Percentiles rank a stretch among this genome's conserved stretches.
phyloP scores from a whole-genome alignment of 1,140 invertebrate genomes.

The Pachypsylla venusta region DNA sequence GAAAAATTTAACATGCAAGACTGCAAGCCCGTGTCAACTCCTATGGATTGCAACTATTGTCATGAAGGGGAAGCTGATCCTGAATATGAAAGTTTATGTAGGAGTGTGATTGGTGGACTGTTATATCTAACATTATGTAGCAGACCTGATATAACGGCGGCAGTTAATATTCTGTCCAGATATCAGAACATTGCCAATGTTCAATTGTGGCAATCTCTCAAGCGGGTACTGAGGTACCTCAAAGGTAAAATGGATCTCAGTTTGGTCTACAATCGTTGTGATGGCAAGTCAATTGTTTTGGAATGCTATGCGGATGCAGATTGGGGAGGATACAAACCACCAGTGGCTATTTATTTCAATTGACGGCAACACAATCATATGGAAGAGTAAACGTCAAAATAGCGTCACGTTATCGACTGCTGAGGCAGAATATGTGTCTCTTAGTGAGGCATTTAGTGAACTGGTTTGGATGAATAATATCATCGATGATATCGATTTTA shows the following conservation, averaged over 20 bases:
- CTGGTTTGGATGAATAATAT: not conserved
- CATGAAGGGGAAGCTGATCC: constrained; percentile 21
- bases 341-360: constrained; percentile 27
- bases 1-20: constrained; percentile 27
- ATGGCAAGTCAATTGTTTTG: not conserved
- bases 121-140: not conserved
- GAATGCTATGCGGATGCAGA: constrained; percentile 26
- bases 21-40: constrained; percentile 29
- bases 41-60: constrained; percentile 23
- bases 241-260: constrained; percentile 24
- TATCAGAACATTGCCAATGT: constrained; percentile 28
- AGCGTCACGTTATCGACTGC: constrained; percentile 23
- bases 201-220: constrained; percentile 26
- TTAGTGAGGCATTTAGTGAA: constrained; percentile 2
- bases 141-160: not conserved
- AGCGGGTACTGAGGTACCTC: constrained; percentile 28
- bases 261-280: constrained; percentile 23
- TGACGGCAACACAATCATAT: constrained; percentile 31
- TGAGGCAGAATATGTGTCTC: constrained; percentile 12
- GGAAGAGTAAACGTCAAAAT: constrained; percentile 34
- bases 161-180: no score
- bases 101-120: no score
- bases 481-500: not conserved
- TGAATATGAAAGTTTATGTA: constrained; percentile 23
- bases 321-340: constrained; percentile 26